A percentile compares a stretch with the other conserved stretches of the same genome.
Conservation (phyloP, 2,113 vertebrate species). For the Antigone vipio region DNA sequence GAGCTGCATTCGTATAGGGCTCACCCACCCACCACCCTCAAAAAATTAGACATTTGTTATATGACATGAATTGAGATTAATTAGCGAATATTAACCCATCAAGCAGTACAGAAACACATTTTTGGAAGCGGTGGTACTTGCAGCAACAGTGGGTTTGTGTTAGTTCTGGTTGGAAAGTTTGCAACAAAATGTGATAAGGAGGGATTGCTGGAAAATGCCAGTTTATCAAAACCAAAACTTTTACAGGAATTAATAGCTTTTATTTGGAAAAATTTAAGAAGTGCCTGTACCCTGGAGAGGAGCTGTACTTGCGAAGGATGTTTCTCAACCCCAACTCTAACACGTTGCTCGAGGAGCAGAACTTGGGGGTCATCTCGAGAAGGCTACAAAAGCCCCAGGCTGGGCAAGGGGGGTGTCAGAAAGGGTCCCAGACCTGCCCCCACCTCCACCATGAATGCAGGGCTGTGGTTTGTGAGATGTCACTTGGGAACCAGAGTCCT, state of each 20-base stretch:
- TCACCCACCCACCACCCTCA: slow-evolving; percentile 76
- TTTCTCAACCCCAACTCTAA: not conserved
- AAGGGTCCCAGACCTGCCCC: not conserved
- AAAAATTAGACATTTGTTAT: slow-evolving; percentile 81
- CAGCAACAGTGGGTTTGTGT: slow-evolving; percentile 2
- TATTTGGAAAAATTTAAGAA: not conserved
- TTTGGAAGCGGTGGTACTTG: slow-evolving; percentile 52
- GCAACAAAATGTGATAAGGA: not conserved
- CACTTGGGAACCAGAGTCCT: not conserved
- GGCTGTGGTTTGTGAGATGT: not conserved
- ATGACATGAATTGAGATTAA: slow-evolving; percentile 82
- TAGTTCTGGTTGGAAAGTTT: slow-evolving; percentile 46
- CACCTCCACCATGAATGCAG: not conserved
- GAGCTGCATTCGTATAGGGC: slow-evolving; percentile 73
- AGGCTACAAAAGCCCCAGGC: not conserved
- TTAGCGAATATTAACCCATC: slow-evolving; percentile 80
- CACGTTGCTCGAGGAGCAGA: fast-evolving
- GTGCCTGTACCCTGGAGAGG: not conserved
- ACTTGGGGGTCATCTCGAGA: not conserved
- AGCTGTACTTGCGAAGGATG: not conserved
- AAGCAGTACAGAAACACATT: slow-evolving; percentile 58
- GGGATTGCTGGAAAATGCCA: slow-evolving; percentile 3
- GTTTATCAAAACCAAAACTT: not conserved
- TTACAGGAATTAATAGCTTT: not conserved
- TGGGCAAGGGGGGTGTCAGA: not conserved